Evolutionary conservation across 2,888 invertebrate species (phyloP), one percentile per base, ranked within the genome.

Genomic region (Synanthedon vespiformis): DNA sequence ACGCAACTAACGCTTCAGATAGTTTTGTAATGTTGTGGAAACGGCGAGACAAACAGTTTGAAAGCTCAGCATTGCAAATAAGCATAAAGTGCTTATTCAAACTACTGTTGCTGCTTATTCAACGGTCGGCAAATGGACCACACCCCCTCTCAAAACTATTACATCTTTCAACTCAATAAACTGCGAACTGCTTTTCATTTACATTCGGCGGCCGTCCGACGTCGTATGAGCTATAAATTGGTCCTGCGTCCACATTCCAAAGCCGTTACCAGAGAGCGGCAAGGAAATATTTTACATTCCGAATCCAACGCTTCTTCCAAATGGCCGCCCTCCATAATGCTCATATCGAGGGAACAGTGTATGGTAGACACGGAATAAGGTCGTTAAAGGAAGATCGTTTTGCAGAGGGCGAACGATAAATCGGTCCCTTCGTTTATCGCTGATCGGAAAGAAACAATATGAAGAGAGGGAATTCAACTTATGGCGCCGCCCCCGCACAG

Each of bases 391-490:
- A 34, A 14, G n/a, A 44, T 14, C n/a, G 44, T 44, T 44, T 44
- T 44, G 12, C 10, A 55, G 59, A 58, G 56, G 57, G 57, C 56
- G 58, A 58, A 53, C 64, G 59, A 68, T 72, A 70, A 70, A 71
- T 70, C 62, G 66, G 68, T 64, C 70, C 72, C 66, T 70, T 63
- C 58, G 62, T 70, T 73, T 73, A 71, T 73, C 72, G 71, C 69
- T 71, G 70, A 70, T 70, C 69, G 67, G 68, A 70, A 66, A 70
- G 70, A 73, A 73, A 73, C 72, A 73, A 73, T 73, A 73, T 70
- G 71, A 71, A 65, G 63, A 63, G 67, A 65, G 62, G 64, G 67
- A 64, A 63, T 67, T 61, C 64, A 61, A 64, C 63, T 67, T 65
- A 66, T 67, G 63, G 63, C 61, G 55, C 54, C 57, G 60, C 57